phyloP scores from a whole-genome alignment of 1,140 invertebrate genomes.

The Zaprionus davidi region DNA sequence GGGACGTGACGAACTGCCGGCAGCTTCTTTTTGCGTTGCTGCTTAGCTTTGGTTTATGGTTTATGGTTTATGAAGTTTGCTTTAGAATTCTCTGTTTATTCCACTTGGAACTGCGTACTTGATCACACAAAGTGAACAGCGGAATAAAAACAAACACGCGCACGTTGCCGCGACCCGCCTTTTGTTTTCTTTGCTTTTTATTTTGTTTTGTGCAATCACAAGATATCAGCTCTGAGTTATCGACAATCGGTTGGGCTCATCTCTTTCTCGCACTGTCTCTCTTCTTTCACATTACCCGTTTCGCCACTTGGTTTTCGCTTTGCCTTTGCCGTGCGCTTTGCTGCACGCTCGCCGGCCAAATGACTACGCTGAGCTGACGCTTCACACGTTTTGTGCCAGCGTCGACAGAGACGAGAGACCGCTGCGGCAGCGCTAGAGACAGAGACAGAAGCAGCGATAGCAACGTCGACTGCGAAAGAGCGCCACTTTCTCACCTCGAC shows the following conservation, averaged over 20 bases:
- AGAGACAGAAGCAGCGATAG: slow-evolving; percentile 11
- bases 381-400: slow-evolving; percentile 65
- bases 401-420: slow-evolving; percentile 1
- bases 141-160: slow-evolving; percentile 26
- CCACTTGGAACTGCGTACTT: slow-evolving; percentile 44
- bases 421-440: not conserved
- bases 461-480: slow-evolving; percentile 22
- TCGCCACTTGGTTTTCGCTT: slow-evolving; percentile 11
- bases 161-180: slow-evolving; percentile 9
- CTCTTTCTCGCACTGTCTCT: slow-evolving; percentile 46
- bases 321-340: slow-evolving; percentile 51
- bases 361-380: slow-evolving; percentile 61
- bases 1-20: slow-evolving; percentile 33
- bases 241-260: slow-evolving; percentile 51
- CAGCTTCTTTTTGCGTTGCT: slow-evolving; percentile 53
- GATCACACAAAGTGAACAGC: slow-evolving; percentile 15
- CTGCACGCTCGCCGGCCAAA: slow-evolving; percentile 64
- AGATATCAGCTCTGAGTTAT: slow-evolving; percentile 66
- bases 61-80: slow-evolving; percentile 21
- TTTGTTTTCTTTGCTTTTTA: slow-evolving; percentile 34
- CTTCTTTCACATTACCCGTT: slow-evolving; percentile 23
- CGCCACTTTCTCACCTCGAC: slow-evolving; percentile 47
- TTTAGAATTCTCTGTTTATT: slow-evolving; percentile 27
- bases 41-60: not conserved
- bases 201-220: slow-evolving; percentile 65